Evolutionary conservation across 2,113 vertebrate species (phyloP).

Genomic region (Sarotherodon lohbergeri): DNA sequence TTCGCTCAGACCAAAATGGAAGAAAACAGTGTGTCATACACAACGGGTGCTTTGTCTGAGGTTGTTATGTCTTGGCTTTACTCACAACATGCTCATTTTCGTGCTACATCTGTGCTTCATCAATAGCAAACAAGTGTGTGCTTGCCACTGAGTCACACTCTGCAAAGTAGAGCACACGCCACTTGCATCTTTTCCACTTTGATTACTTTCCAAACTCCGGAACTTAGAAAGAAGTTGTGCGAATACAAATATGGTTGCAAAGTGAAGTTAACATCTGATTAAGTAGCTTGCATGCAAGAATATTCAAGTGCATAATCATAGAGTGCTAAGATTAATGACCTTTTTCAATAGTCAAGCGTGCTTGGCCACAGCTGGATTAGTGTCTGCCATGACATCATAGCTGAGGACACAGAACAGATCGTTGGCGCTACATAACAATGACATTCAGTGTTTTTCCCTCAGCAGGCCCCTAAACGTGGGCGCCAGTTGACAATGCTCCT

Average conservation of each 20-base stretch:
- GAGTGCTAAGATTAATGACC: not conserved
- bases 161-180: not conserved
- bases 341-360: not conserved
- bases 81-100: not conserved
- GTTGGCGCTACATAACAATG: slow-evolving; percentile 51
- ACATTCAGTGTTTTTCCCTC: slow-evolving; percentile 56
- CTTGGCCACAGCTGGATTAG: slow-evolving; percentile 55
- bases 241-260: not conserved
- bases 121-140: slow-evolving; percentile 30
- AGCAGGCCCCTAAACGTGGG: slow-evolving; percentile 49
- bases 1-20: not conserved
- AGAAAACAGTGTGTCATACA: slow-evolving; percentile 1
- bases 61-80: slow-evolving; percentile 5
- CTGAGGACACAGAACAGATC: slow-evolving; percentile 26
- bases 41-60: slow-evolving; percentile 28
- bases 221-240: not conserved
- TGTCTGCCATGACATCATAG: slow-evolving; percentile 47
- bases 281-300: not conserved
- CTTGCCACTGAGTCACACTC: slow-evolving; percentile 12
- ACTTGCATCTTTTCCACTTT: not conserved
- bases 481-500: slow-evolving; percentile 55
- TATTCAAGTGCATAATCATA: not conserved
- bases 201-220: not conserved
- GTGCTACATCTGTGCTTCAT: slow-evolving; percentile 44
- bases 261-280: not conserved